Percentiles rank a stretch among this genome's conserved stretches.
phyloP scores from a whole-genome alignment of 2,888 invertebrate species.

The Alsophila aescularia region DNA sequence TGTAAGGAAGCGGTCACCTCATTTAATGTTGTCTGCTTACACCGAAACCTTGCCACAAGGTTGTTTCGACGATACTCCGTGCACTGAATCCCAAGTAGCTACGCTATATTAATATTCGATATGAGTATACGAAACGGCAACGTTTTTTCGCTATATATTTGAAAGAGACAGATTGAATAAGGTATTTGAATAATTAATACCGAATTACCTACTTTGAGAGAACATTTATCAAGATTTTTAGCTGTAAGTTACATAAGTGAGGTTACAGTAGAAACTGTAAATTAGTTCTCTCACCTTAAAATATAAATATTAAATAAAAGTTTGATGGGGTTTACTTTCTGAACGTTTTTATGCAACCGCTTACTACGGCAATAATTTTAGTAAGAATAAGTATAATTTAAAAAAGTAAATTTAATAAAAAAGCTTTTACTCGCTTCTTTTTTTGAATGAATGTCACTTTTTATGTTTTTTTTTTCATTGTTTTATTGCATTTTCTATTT shows the following conservation, averaged over 20 bases:
- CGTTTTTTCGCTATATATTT: constrained; percentile 29
- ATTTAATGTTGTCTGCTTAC: constrained; percentile 52
- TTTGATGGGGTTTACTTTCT: no score
- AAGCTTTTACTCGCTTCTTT: no score
- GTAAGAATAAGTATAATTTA: no score
- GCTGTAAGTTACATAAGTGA: constrained; percentile 10
- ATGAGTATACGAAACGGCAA: constrained; percentile 34
- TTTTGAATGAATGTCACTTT: no score
- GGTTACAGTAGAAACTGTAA: constrained; percentile 4
- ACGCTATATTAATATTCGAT: constrained; percentile 51
- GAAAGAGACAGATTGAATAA: constrained; percentile 29
- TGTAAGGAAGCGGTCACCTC: constrained; percentile 43
- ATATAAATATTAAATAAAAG: background rate
- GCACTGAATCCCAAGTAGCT: constrained; percentile 72
- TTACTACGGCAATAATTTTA: no score
- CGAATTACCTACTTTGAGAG: constrained; percentile 27
- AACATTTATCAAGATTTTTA: constrained; percentile 28
- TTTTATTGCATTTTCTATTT: no score
- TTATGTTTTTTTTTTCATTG: no score
- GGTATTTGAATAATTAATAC: constrained; percentile 28
- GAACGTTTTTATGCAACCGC: no score
- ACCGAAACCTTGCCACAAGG: constrained; percentile 75
- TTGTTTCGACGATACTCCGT: constrained; percentile 63
- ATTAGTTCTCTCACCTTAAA: background rate
- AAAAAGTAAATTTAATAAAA: no score